These are phyloP conservation scores for Venustoraphidia nigricollis DNA, from an alignment of 2,888 invertebrate species.

Conservation along the genomic window DNA sequence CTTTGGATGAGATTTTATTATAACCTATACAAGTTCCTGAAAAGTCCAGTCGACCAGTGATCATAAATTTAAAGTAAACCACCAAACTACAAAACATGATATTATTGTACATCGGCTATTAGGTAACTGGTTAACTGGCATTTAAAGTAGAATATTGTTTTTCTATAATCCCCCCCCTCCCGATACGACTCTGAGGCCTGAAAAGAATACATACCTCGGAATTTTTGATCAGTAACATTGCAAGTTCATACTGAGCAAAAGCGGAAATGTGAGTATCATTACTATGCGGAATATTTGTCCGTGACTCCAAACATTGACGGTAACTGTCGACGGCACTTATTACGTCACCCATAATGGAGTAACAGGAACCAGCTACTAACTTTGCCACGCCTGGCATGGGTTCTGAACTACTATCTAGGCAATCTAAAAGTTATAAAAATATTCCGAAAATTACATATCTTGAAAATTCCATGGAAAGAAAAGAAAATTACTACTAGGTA, in stretches of 20 bases:
- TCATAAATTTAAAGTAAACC: no score
- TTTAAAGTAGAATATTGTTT: no score
- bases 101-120: no score
- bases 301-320: conserved; percentile 23
- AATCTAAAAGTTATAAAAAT: conserved; percentile 19
- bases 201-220: conserved; percentile 21
- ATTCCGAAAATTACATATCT: no score
- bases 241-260: conserved; percentile 48
- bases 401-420: conserved; percentile 24
- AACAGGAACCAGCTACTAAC: conserved; percentile 34
- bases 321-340: conserved; percentile 25
- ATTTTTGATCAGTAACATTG: conserved; percentile 30
- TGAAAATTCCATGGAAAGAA: no score
- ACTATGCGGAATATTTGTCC: conserved; percentile 16
- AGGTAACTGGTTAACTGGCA: no score
- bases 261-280: conserved; percentile 42
- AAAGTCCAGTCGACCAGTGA: no score
- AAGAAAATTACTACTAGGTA: no score
- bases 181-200: background rate
- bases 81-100: no score
- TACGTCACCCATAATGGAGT: conserved; percentile 27
- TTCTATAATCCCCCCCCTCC: conserved; percentile 11
- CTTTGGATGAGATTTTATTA: no score
- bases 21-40: no score
- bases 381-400: conserved; percentile 38